Percentiles rank a stretch among this genome's conserved stretches.
These are phyloP conservation scores for Podabrus alpinus DNA, from an alignment of 2,888 invertebrate species.

Conservation along the genomic window DNA sequence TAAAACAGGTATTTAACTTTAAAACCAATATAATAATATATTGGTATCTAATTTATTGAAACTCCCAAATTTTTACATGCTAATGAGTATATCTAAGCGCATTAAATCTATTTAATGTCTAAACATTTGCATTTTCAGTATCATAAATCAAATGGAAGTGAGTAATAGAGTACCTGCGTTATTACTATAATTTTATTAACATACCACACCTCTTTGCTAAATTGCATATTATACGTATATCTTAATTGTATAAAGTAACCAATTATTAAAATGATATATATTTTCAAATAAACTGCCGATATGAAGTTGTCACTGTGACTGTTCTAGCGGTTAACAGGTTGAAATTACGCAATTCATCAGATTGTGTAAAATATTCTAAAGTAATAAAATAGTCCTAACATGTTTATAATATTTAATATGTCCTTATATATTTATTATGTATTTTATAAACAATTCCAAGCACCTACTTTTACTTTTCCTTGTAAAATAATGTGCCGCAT, in stretches of 20 bases:
- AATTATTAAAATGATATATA: conserved; percentile 26
- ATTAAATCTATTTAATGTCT: conserved; percentile 12
- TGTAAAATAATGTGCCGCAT: conserved; percentile 51
- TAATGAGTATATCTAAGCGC: background rate
- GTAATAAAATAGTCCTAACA: conserved; percentile 3
- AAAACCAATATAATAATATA: background rate
- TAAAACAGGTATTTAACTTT: background rate
- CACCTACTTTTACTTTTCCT: conserved; percentile 55
- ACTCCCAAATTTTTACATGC: background rate
- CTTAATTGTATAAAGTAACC: conserved; percentile 33
- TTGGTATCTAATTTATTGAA: background rate
- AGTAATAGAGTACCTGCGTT: conserved; percentile 20
- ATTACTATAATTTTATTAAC: conserved; percentile 38
- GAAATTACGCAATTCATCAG: background rate
- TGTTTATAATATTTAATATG: conserved; percentile 24
- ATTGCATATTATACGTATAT: conserved; percentile 29
- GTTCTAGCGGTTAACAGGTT: background rate
- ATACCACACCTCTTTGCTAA: conserved; percentile 36
- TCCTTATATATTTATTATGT: conserved; percentile 44
- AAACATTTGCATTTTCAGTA: conserved; percentile 31
- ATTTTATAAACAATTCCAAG: conserved; percentile 43
- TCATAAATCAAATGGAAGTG: conserved; percentile 37
- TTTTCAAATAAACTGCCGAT: background rate
- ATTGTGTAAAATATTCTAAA: background rate
- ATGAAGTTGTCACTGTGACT: background rate